A percentile compares a stretch with the other conserved stretches of the same genome.
phyloP scores from a whole-genome alignment of 1,140 invertebrate genomes.

The Fopius arisanus region DNA sequence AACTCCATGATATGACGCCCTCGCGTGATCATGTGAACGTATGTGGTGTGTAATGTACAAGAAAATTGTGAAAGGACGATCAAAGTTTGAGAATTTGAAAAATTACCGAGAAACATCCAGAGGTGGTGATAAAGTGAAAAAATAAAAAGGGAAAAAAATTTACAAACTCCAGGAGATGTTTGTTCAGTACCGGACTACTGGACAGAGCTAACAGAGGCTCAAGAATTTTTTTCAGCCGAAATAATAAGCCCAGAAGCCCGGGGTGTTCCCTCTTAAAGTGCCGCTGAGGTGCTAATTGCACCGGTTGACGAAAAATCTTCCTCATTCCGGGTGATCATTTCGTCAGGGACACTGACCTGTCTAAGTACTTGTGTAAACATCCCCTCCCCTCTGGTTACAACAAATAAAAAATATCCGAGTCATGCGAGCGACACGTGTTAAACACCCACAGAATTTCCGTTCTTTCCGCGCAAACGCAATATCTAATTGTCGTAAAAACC shows the following conservation, averaged over 20 bases:
- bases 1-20: slow-evolving; percentile 13
- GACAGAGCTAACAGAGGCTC: slow-evolving; percentile 39
- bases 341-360: slow-evolving; percentile 28
- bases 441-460: neutral
- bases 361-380: slow-evolving; percentile 49
- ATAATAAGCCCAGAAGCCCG: slow-evolving; percentile 43
- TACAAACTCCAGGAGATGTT: no score
- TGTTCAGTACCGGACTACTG: slow-evolving; percentile 42
- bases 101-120: slow-evolving; percentile 5
- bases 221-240: neutral
- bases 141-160: no score
- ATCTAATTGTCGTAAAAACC: no score
- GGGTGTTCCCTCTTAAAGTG: slow-evolving; percentile 32
- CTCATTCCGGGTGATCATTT: slow-evolving; percentile 25
- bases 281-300: slow-evolving; percentile 49
- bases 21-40: slow-evolving; percentile 36
- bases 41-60: slow-evolving; percentile 24
- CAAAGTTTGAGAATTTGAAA: neutral
- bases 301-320: slow-evolving; percentile 34
- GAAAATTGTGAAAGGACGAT: neutral
- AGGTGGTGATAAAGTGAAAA: slow-evolving; percentile 1
- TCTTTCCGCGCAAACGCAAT: neutral
- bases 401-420: no score
- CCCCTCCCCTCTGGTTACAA: no score
- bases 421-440: neutral